Evolutionary conservation across 2,797 vertebrate genomes (phyloP).

Genomic region (Helarctos malayanus): DNA sequence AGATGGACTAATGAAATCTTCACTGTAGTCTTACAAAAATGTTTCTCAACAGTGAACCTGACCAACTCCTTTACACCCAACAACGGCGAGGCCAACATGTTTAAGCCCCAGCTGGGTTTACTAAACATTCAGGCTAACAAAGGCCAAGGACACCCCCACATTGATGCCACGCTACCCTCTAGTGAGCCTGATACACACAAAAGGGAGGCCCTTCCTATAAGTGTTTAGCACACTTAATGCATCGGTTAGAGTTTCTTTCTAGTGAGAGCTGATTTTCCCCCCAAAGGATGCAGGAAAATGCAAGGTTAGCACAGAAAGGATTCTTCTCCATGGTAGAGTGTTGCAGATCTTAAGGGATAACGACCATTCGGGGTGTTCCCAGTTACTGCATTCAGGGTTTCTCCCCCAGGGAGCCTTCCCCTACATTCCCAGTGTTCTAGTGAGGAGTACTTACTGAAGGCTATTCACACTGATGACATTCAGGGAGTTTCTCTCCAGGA

Average conservation of each 20-base stretch:
- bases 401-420: too few relatives aligned
- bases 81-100: not conserved
- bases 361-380: not conserved
- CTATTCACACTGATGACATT: not conserved
- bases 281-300: not conserved
- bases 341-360: not conserved
- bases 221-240: not conserved
- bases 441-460: not conserved
- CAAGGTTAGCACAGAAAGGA: not conserved
- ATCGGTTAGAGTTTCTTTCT: not conserved
- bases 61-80: not conserved
- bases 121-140: not conserved
- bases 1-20: not conserved
- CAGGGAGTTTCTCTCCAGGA: not conserved
- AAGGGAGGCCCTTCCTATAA: not conserved
- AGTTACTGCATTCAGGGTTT: not conserved
- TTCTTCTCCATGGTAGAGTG: not conserved
- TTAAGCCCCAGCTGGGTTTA: not conserved
- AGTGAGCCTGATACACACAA: not conserved
- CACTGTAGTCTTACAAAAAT: not conserved
- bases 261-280: too few relatives aligned
- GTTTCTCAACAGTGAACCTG: accelerated
- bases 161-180: not conserved
- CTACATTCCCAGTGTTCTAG: not conserved
- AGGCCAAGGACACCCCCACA: not conserved